A percentile compares a stretch with the other conserved stretches of the same genome.
phyloP scores from a whole-genome alignment of 2,113 vertebrate genomes.

The Pseudopipra pipra region DNA sequence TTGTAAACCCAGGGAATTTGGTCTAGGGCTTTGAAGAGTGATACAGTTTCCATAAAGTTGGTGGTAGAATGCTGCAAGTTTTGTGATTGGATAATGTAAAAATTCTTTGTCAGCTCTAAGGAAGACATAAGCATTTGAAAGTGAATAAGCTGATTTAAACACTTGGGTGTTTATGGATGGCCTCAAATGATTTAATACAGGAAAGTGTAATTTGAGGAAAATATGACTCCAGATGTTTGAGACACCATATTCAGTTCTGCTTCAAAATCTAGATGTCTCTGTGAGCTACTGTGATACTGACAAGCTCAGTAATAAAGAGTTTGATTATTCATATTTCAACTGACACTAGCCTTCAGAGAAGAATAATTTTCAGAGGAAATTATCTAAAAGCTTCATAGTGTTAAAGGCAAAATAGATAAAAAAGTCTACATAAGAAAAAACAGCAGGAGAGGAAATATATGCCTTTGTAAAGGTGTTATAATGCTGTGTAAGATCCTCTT shows the following conservation, averaged over 20 bases:
- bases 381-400: not conserved
- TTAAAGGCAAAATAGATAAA: not conserved
- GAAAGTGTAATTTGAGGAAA: not conserved
- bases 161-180: not conserved
- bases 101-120: not conserved
- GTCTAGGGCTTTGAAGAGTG: not conserved
- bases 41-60: not conserved
- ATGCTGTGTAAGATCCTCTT: not conserved
- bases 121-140: not conserved
- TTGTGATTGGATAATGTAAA: not conserved
- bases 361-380: not conserved
- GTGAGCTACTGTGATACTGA: not conserved
- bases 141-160: not conserved
- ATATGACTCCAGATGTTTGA: not conserved
- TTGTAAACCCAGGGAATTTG: not conserved
- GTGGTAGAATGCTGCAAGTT: not conserved
- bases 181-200: not conserved
- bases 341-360: not conserved
- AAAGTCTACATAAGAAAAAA: not conserved
- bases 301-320: not conserved
- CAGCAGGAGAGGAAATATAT: not conserved
- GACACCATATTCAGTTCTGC: not conserved
- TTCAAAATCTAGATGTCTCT: not conserved
- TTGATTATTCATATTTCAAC: not conserved
- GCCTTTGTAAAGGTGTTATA: not conserved